Base-by-base conservation (phyloP, 2,797 vertebrate species). In the Myripristis jacobus region DNA sequence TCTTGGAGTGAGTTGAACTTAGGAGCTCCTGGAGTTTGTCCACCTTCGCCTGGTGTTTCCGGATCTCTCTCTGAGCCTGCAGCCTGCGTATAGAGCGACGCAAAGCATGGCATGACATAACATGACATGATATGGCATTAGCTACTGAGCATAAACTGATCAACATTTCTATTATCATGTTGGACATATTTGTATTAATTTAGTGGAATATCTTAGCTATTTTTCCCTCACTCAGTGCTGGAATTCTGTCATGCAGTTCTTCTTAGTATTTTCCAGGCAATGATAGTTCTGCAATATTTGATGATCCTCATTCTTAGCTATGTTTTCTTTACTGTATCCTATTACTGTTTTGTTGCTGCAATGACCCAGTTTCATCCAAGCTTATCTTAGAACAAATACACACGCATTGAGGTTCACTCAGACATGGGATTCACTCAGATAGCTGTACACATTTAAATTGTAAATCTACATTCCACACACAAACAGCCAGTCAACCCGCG, bases 1-100 rank as follows among this genome's bases (percentile, higher is more conserved):
- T 70, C 48, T 89, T 89, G 9, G 70, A 74, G 4, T 87, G 86
- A 61, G 88, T 50, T 0, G 78, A 75, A 18, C 86, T 77, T 57
- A 91, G 79, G 66, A 86, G 87, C 29, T 63, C 77, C 48, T 90
- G 91, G 63, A 90, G 90, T 43, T 89, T 87, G 68, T 94, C 90
- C 78, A 93, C 72, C 66, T 94, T 91, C 1, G 61, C 78, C 70
- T 94, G 90, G 9, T 94, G 89, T 41, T 65, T 90, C 78, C 92
- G 87, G 5, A 93, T 76, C 46, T 84, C 77, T 47, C 87, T 90
- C 19, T 91, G 88, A 59, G 67, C 77, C 12, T 92, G 80, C 43
- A 76, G 75, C 75, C 94, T 94, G 63, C n/a, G 4, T n/a, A 44
- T 46, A 52, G 15, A 48, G 50, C 15, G 53, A 24, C 48, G n/a